Evolutionary conservation across 2,113 vertebrate genomes (phyloP).

Genomic region (Pelodiscus sinensis): DNA sequence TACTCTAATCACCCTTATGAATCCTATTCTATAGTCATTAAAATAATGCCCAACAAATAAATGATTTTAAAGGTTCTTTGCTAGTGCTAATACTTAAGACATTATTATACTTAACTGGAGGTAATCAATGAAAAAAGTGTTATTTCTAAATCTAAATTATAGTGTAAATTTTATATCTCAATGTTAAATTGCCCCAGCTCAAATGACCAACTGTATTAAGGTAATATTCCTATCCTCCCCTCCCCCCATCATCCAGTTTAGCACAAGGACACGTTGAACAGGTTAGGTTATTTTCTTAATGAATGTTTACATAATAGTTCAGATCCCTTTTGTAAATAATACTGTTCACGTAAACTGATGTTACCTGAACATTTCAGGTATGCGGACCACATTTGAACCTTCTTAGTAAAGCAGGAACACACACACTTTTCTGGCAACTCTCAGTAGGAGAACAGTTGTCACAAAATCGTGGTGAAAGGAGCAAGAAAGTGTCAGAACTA

Average conservation of each 20-base stretch:
- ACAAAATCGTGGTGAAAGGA: neutral
- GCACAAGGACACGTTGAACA: neutral
- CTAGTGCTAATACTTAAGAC: neutral
- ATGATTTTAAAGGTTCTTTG: neutral
- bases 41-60: neutral
- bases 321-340: neutral
- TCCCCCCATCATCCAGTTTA: neutral
- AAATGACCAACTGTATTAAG: neutral
- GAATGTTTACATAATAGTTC: neutral
- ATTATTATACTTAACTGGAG: too few species aligned
- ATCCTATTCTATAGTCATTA: neutral
- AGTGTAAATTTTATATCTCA: neutral
- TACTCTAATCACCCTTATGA: neutral
- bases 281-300: neutral
- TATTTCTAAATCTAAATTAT: neutral
- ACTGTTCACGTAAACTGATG: neutral
- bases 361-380: neutral
- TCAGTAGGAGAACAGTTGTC: neutral
- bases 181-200: neutral
- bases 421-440: neutral
- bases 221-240: neutral
- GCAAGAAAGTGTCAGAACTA: neutral
- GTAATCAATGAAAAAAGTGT: neutral
- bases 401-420: neutral
- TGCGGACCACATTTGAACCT: neutral